Evolutionary conservation across 2,797 vertebrate species (phyloP).

Genomic region (Pseudochaenichthys georgianus): DNA sequence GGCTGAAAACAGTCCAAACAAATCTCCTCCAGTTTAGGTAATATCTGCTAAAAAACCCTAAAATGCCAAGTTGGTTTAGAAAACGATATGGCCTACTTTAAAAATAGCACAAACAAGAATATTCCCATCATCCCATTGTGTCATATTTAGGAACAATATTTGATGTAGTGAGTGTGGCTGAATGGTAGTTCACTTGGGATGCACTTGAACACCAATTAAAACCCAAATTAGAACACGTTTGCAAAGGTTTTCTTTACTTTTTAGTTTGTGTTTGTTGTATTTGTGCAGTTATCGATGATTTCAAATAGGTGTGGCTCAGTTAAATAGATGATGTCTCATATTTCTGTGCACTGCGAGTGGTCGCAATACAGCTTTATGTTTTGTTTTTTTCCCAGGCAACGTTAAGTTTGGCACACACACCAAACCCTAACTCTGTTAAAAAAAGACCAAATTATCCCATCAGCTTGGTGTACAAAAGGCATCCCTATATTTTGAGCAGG

Average conservation of each 20-base stretch:
- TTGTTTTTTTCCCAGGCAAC: background rate
- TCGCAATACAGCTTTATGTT: background rate
- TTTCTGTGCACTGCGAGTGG: background rate
- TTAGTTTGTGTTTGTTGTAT: background rate
- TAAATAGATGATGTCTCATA: background rate
- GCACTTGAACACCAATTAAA: background rate
- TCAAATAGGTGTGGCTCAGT: background rate
- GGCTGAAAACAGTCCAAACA: no score
- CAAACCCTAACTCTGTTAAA: background rate
- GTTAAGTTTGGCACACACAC: conserved; percentile 3
- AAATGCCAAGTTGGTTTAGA: background rate
- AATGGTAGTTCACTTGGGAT: background rate
- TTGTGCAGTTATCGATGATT: background rate
- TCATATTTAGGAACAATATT: background rate
- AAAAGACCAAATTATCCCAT: conserved; percentile 39
- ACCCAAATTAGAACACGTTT: background rate
- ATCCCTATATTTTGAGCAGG: conserved; percentile 60
- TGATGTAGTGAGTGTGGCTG: background rate
- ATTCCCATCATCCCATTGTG: background rate
- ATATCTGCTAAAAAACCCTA: background rate
- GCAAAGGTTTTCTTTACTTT: background rate
- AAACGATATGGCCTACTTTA: background rate
- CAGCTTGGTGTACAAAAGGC: conserved; percentile 62
- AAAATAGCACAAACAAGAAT: background rate
- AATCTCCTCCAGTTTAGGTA: background rate